Percentiles rank a stretch among this genome's conserved stretches.
Evolutionary conservation across 2,888 invertebrate species (phyloP).

Genomic region (Piscicola geometra): DNA sequence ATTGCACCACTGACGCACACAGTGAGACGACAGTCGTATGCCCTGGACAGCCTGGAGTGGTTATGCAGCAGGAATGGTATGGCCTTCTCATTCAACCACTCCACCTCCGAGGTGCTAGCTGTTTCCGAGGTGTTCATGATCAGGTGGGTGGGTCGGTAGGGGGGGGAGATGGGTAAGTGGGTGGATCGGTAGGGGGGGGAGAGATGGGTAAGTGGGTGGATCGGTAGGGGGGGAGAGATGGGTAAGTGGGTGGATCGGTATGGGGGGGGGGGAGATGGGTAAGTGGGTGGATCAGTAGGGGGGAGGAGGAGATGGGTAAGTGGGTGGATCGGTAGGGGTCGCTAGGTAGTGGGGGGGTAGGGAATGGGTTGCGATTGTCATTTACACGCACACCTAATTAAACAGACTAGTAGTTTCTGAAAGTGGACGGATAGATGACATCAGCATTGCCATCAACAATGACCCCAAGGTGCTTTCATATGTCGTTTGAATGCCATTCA

Average conservation of each 20-base stretch:
- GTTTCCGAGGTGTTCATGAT: neutral
- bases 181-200: too few species aligned
- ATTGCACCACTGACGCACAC: neutral
- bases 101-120: neutral
- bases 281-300: too few species aligned
- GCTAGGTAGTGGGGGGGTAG: neutral
- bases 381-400: neutral
- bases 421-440: conserved; percentile 17
- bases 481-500: too few species aligned
- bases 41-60: conserved; percentile 4
- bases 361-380: neutral
- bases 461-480: conserved; percentile 12
- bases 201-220: too few species aligned
- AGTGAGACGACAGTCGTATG: conserved; percentile 4
- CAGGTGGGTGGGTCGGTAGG: too few species aligned
- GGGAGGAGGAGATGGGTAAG: too few species aligned
- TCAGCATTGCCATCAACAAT: conserved; percentile 19
- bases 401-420: neutral
- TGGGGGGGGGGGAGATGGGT: too few species aligned
- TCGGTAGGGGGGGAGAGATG: too few species aligned
- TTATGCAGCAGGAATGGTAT: neutral
- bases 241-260: too few species aligned
- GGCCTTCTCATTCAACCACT: neutral
- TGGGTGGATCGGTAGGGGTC: neutral
- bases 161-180: too few species aligned